Evolutionary conservation across 2,113 vertebrate genomes (phyloP).

Genomic region (Ploceus nigricollis): DNA sequence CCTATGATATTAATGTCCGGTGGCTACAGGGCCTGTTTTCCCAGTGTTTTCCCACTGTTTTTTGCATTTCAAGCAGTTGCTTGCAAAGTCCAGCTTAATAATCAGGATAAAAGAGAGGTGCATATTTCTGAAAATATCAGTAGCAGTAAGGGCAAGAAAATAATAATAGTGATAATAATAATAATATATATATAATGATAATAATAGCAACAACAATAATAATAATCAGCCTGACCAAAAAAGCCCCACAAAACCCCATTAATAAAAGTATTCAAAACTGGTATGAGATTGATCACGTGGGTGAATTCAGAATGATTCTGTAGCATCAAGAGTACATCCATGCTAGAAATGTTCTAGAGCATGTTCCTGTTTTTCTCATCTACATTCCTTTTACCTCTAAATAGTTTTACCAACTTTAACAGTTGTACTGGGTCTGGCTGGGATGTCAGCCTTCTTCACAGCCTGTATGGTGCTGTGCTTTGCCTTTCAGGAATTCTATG

Average conservation of each 20-base stretch:
- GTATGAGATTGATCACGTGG: neutral
- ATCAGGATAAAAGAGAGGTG: neutral
- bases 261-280: neutral
- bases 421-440: neutral
- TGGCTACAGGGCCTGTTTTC: neutral
- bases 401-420: neutral
- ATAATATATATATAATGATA: too few species aligned
- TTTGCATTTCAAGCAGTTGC: neutral
- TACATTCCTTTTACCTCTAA: neutral
- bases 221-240: neutral
- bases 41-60: neutral
- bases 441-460: neutral
- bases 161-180: neutral
- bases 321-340: neutral
- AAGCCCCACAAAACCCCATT: neutral
- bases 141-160: neutral
- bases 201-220: too few species aligned
- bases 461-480: neutral
- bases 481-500: neutral
- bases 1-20: neutral
- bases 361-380: neutral
- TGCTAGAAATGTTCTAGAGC: neutral
- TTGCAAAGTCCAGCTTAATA: neutral
- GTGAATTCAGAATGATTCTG: neutral
- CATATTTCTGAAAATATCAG: neutral